Base-by-base conservation (phyloP, 2,113 vertebrate species). In the Azemiops feae region DNA sequence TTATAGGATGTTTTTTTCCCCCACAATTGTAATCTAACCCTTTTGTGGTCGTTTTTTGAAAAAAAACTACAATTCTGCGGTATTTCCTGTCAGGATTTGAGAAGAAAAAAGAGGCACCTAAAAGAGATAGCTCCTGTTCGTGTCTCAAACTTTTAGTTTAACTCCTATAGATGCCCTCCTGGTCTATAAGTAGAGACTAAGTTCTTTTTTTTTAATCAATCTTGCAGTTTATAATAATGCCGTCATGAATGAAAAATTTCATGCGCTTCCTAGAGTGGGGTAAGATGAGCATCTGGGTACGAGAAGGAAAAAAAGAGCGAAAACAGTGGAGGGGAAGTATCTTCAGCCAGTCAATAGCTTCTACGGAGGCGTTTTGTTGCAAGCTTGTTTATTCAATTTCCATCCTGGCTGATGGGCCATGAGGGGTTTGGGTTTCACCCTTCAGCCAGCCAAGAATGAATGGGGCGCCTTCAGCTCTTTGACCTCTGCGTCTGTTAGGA, bases 361-460 rank as follows among this genome's bases (percentile, higher is more conserved):
- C 3, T 1, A 54, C 30, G 3, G 50, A 18, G 30, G 50, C 30
- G 5, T n/a, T n/a, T 53, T 3, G 86, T 88, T 88, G 18, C 22
- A 88, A 18, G 69, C 22, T 23, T 30, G 74, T 81, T 81, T 20
- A 81, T 43, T 43, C 34, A 3, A 81, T 88, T 22, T 81, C 55
- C 43, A 9, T 93, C 53, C 91, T 91, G 94, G 52, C 95, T 94
- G 74, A 81, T 81, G 43, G 85, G 93, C 92, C 92, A 3, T 81
- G 18, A 22, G 20, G 93, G 53, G 22, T 43, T 95, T 90, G 87
- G n/a, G 22, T 54, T 81, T 85, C 0, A 5, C 7, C 23, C 47
- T 25, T 93, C 89, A 16, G 43, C 5, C 0, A 5, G 55, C 90
- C 39, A 53, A 92, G 45, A 11, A 85, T 43, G 90, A 93, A 81